Conservation (phyloP, 1,140 invertebrate genomes). For the Cyclargus thomasi region DNA sequence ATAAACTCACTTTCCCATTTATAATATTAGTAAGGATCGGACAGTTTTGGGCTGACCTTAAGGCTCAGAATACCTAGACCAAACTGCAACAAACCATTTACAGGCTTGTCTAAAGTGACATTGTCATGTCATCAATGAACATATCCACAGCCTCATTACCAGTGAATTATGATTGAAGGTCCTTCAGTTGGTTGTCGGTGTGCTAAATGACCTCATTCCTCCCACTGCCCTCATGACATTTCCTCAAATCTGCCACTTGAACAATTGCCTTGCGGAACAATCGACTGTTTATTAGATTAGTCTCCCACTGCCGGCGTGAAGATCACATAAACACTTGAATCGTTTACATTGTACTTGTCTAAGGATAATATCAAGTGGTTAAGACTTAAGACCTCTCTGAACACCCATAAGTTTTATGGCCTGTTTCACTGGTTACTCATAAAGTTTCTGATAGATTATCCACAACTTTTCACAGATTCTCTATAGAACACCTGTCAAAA, state of each 20-base stretch:
- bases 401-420: too few species aligned
- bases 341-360: not conserved
- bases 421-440: too few species aligned
- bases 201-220: constrained; percentile 2
- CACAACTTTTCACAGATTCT: too few species aligned
- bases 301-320: not conserved
- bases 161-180: not conserved
- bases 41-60: too few species aligned
- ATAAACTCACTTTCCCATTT: too few species aligned
- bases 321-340: not conserved
- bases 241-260: constrained; percentile 11
- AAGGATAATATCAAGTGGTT: not conserved
- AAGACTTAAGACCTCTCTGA: too few species aligned
- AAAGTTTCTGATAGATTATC: too few species aligned
- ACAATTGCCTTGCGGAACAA: not conserved
- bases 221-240: constrained; percentile 5
- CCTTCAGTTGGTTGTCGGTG: not conserved
- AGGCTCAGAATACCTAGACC: too few species aligned
- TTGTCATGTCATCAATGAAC: not conserved
- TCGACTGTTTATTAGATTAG: not conserved
- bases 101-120: not conserved
- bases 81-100: too few species aligned
- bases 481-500: too few species aligned
- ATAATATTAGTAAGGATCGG: too few species aligned
- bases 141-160: not conserved